A percentile compares a stretch with the other conserved stretches of the same genome.
Conservation (phyloP, 2,888 invertebrate genomes). For the Zaprionus lineosus region DNA sequence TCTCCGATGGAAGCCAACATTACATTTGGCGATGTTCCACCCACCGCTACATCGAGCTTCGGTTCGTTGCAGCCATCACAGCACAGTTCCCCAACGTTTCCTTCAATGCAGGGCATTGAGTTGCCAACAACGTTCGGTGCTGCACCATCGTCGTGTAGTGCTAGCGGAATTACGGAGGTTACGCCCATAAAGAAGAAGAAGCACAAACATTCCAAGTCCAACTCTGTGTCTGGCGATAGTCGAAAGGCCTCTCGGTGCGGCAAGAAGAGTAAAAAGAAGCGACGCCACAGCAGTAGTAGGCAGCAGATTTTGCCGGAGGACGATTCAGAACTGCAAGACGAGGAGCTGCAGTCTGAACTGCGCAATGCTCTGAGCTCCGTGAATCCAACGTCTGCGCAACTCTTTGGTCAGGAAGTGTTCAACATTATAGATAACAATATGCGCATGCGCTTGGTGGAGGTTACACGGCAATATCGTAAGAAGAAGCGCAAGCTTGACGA, state of each 20-base stretch:
- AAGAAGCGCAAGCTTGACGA: conserved; percentile 92
- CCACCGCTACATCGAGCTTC: conserved; percentile 19
- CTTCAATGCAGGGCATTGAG: conserved; percentile 79
- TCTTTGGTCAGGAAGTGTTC: conserved; percentile 84
- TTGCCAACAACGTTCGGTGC: conserved; percentile 64
- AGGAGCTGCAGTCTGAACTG: conserved; percentile 74
- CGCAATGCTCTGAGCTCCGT: conserved; percentile 72
- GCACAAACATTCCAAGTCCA: conserved; percentile 83
- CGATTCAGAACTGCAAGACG: conserved; percentile 73
- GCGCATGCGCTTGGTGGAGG: conserved; percentile 90
- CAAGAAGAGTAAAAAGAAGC: conserved; percentile 83
- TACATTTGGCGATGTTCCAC: conserved; percentile 4
- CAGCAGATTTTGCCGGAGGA: conserved; percentile 53
- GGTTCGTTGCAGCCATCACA: conserved; percentile 21
- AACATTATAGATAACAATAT: conserved; percentile 91
- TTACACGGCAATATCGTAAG: conserved; percentile 91
- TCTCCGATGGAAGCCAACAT: conserved; percentile 14
- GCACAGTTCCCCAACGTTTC: conserved; percentile 60
- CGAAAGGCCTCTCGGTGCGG: conserved; percentile 78
- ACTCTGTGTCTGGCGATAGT: conserved; percentile 56
- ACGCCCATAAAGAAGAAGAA: conserved; percentile 82
- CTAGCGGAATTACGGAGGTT: conserved; percentile 1
- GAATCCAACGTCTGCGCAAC: conserved; percentile 71
- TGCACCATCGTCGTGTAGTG: conserved; percentile 8
- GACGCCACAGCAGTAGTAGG: conserved; percentile 68